Percentiles rank a stretch among this genome's conserved stretches.
Conservation (phyloP, 2,113 vertebrate genomes). For the Coptodon bakossiorum region DNA sequence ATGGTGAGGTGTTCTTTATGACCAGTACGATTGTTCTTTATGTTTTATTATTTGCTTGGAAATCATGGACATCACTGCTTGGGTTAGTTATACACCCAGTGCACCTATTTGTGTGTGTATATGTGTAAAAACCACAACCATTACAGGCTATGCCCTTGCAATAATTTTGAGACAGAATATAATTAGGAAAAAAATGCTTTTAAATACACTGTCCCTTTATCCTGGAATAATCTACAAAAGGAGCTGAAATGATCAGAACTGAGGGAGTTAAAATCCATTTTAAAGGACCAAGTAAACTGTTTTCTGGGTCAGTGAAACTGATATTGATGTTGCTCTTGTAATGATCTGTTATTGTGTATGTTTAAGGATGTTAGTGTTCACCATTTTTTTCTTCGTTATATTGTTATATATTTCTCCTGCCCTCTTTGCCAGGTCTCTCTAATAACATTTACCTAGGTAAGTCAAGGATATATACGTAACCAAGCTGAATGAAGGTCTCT, state of each 20-base stretch:
- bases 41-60: not conserved
- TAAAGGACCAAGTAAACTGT: not conserved
- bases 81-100: not conserved
- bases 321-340: not conserved
- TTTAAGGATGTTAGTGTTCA: not conserved
- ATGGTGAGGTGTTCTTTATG: not conserved
- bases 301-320: too few relatives aligned
- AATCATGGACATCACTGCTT: not conserved
- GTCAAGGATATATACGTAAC: not conserved
- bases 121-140: not conserved
- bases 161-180: not conserved
- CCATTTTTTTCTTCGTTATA: not conserved
- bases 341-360: not conserved
- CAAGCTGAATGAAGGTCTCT: not conserved
- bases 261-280: not conserved
- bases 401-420: not conserved
- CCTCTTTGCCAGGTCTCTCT: not conserved
- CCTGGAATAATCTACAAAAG: not conserved
- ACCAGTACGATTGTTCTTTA: not conserved
- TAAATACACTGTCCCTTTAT: not conserved
- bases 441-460: not conserved
- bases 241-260: not conserved
- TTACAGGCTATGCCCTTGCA: not conserved
- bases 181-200: not conserved
- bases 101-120: not conserved